phyloP scores from a whole-genome alignment of 2,797 vertebrate species.

The Fratercula arctica region DNA sequence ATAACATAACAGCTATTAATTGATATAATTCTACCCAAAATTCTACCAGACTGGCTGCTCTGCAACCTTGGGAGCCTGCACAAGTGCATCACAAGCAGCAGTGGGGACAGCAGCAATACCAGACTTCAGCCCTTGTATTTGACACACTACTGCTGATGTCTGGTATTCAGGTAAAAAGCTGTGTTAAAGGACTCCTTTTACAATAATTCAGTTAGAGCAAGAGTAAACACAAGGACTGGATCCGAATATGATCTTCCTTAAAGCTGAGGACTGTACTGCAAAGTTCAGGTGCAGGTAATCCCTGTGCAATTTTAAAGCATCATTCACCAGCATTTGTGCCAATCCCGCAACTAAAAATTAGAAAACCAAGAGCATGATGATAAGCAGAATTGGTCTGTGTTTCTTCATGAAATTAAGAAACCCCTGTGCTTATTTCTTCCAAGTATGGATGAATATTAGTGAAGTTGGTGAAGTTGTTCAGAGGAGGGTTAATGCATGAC shows the following conservation, averaged over 20 bases:
- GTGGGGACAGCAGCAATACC: not conserved
- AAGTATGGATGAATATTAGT: not conserved
- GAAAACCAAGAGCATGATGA: not conserved
- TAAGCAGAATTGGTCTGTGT: not conserved
- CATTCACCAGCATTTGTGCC: not conserved
- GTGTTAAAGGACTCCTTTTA: not conserved
- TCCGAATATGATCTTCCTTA: not conserved
- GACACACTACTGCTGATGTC: not conserved
- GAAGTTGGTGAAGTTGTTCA: not conserved
- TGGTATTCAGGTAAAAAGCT: not conserved
- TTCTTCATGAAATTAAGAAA: not conserved
- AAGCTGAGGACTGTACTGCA: not conserved
- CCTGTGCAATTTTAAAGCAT: not conserved
- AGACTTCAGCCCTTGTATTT: not conserved
- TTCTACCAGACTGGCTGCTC: not conserved
- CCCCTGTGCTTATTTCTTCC: fast-evolving
- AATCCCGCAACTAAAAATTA: not conserved
- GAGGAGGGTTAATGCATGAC: not conserved
- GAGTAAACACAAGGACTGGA: not conserved
- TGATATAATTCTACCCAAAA: not conserved
- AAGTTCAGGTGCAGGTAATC: not conserved
- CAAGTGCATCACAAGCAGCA: not conserved
- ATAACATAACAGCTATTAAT: not conserved
- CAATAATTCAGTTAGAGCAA: not conserved
- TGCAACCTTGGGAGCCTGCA: not conserved